Base-by-base conservation (phyloP, 2,797 vertebrate genomes). In the Micrastur ruficollis region DNA sequence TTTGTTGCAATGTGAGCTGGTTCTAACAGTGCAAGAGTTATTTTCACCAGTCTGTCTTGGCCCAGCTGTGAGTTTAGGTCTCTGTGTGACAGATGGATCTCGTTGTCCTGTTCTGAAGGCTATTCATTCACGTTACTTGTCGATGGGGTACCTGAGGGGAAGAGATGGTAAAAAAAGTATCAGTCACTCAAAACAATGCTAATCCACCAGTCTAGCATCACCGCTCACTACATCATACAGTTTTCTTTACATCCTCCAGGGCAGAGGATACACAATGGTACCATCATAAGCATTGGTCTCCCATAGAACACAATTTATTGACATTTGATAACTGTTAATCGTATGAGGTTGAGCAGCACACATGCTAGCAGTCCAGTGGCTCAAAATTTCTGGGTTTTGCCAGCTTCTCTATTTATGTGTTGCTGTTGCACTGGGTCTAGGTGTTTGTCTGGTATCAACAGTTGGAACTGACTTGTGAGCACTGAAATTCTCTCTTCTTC, bases 171-270 rank as follows among this genome's bases (percentile, higher is more conserved):
- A 34, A 73, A 73, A 12, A 11, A 76, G 23, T 20, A 58, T 10
- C 2, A 4, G 17, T 59, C 21, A 9, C 12, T 58, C 40, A 20
- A 49, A 65, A 44, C 0, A 0, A 27, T 38, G 42, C 1, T 20
- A n/a, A 47, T 42, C 70, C 76, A 9, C 12, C 27, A 20, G 10
- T 14, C 29, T 34, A 49, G 8, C 27, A 38, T 53, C 22, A 34
- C 32, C 74, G 23, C 34, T 55, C 32, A 4, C 40, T 46, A 20
- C 17, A 49, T 29, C 26, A 42, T 31, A 40, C 19, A 52, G 10
- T 36, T 47, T 14, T 22, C 21, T 53, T 58, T 8, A 16, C 25
- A 26, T 49, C 40, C 16, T 65, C 25, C 50, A 61, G 11, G 12
- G 26, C 27, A 38, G 1, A 12, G 21, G 21, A 50, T 29, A 36